phyloP scores from a whole-genome alignment of 2,797 vertebrate genomes.

The Tadarida brasiliensis region DNA sequence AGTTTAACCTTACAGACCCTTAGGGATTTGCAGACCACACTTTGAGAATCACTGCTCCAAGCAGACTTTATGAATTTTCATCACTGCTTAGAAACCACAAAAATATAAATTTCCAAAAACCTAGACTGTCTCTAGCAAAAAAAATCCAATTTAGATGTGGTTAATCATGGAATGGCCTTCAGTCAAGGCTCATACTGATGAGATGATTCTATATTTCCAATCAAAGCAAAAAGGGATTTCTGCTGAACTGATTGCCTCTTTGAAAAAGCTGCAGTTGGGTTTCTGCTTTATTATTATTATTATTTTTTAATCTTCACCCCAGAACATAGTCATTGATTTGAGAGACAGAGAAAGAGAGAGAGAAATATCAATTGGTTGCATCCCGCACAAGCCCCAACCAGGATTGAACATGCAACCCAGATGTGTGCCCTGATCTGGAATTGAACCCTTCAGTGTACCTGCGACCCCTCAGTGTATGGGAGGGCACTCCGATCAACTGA shows the following conservation, averaged over 20 bases:
- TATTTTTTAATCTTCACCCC: not conserved
- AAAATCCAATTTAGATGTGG: slow-evolving; percentile 25
- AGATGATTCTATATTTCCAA: not conserved
- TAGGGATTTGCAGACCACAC: not conserved
- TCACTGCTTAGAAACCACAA: slow-evolving; percentile 20
- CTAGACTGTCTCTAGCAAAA: not conserved
- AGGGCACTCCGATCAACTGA: not conserved
- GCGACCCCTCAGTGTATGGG: not conserved
- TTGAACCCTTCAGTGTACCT: not conserved
- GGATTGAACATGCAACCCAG: not conserved
- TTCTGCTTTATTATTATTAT: not conserved
- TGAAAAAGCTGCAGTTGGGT: not conserved
- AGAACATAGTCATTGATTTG: not conserved
- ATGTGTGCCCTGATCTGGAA: not conserved
- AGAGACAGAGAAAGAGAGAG: not conserved
- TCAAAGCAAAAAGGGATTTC: slow-evolving; percentile 23
- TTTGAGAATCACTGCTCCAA: not conserved
- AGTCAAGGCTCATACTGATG: not conserved
- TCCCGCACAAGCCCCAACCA: not conserved
- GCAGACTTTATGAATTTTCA: not conserved
- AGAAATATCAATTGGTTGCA: not conserved
- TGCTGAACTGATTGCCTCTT: not conserved
- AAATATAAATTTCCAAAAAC: not conserved
- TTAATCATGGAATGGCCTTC: not conserved
- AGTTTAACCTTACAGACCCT: not conserved